Percentiles rank a stretch among this genome's conserved stretches.
phyloP scores from a whole-genome alignment of 2,797 vertebrate genomes.

The Discoglossus pictus region DNA sequence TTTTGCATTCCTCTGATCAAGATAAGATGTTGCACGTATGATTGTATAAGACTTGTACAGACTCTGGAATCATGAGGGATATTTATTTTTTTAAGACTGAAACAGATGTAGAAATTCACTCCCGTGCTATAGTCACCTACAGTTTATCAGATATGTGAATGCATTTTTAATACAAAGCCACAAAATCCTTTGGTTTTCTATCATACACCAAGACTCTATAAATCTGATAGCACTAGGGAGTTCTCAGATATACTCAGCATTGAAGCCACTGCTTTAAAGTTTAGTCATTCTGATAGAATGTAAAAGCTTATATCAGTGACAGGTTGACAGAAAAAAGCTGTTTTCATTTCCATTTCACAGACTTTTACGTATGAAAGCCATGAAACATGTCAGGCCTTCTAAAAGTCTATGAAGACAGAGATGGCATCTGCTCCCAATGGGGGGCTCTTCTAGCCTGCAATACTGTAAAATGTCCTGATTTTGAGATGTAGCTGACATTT shows the following conservation, averaged over 20 bases:
- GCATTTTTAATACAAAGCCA: conserved; percentile 75
- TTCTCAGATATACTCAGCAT: conserved; percentile 72
- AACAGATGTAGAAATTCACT: conserved; percentile 66
- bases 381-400: conserved; percentile 81
- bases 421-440: conserved; percentile 77
- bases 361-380: conserved; percentile 77
- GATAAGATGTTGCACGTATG: no score
- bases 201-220: conserved; percentile 74
- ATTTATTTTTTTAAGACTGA: background rate
- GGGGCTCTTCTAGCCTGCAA: conserved; percentile 72
- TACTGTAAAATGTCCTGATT: conserved; percentile 73
- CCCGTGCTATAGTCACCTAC: conserved; percentile 72
- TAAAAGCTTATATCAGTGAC: conserved; percentile 80
- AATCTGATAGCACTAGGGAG: conserved; percentile 77
- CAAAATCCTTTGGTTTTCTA: conserved; percentile 74
- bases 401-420: conserved; percentile 75
- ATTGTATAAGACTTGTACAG: no score
- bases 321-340: conserved; percentile 86
- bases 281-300: conserved; percentile 80
- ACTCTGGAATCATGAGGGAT: no score
- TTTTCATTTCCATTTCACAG: conserved; percentile 85
- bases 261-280: conserved; percentile 77
- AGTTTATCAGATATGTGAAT: conserved; percentile 72
- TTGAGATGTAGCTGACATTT: conserved; percentile 75
- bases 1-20: no score